A percentile compares a stretch with the other conserved stretches of the same genome.
These are phyloP conservation scores for Matsumyia berberina DNA, from an alignment of 2,888 invertebrate genomes.

Conservation along the genomic window DNA sequence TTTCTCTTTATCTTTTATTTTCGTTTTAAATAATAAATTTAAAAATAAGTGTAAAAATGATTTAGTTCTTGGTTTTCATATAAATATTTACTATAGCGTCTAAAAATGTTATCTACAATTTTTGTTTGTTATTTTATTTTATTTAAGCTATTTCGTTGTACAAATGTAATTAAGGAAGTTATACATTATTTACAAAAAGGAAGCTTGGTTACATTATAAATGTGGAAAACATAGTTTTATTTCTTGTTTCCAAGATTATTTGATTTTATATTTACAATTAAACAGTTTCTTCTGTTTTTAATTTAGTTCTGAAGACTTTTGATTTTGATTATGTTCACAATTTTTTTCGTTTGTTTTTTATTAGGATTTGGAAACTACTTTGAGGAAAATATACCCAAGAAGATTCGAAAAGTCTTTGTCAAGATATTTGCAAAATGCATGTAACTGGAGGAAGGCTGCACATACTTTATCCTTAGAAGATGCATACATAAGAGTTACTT, in stretches of 20 bases:
- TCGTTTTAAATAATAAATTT: conserved; percentile 29
- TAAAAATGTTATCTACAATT: conserved; percentile 36
- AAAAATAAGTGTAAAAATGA: conserved; percentile 65
- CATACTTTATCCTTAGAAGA: too few species aligned
- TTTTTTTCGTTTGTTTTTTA: neutral
- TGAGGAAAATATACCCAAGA: too few species aligned
- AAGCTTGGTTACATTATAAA: conserved; percentile 53
- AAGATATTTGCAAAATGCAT: too few species aligned
- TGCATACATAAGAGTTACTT: too few species aligned
- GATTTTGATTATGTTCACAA: conserved; percentile 7
- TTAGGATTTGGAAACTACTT: neutral
- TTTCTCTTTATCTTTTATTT: conserved; percentile 15
- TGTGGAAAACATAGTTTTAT: conserved; percentile 54
- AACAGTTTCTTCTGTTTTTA: neutral
- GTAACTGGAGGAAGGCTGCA: too few species aligned
- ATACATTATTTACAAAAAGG: conserved; percentile 56
- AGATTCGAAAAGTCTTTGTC: too few species aligned
- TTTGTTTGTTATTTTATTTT: neutral
- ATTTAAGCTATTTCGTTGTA: conserved; percentile 31
- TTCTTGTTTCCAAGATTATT: neutral
- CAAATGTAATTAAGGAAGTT: conserved; percentile 47
- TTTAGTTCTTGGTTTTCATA: conserved; percentile 14
- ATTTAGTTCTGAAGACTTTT: conserved; percentile 24
- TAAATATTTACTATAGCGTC: conserved; percentile 23
- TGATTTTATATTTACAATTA: conserved; percentile 21